phyloP scores from a whole-genome alignment of 2,888 invertebrate genomes.

The Limenitis camilla region DNA sequence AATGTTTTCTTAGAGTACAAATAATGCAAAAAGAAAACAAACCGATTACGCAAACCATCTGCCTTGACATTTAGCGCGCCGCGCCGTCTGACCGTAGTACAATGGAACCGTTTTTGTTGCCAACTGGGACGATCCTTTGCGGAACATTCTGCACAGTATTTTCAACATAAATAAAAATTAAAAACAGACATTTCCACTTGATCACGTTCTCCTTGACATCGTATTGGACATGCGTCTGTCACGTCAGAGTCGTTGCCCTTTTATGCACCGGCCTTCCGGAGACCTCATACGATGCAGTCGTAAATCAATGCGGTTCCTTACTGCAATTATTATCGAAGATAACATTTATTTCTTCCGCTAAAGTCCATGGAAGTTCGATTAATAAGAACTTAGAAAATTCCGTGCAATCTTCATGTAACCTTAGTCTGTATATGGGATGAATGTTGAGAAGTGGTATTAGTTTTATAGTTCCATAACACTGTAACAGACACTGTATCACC shows the following conservation, averaged over 20 bases:
- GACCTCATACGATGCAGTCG: conserved; percentile 18
- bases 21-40: conserved; percentile 16
- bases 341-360: not conserved
- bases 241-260: conserved; percentile 46
- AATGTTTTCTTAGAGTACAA: conserved; percentile 11
- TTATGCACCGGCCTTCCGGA: conserved; percentile 45
- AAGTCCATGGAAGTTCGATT: not conserved
- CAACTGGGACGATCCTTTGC: conserved; percentile 33
- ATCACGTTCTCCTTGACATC: conserved; percentile 53
- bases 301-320: conserved; percentile 25
- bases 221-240: conserved; percentile 32
- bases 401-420: not conserved
- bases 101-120: conserved; percentile 32
- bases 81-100: conserved; percentile 49
- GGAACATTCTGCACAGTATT: conserved; percentile 27
- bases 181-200: conserved; percentile 36
- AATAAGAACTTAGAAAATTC: not conserved
- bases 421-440: not conserved
- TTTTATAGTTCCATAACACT: too few species aligned
- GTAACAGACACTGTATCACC: too few species aligned
- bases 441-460: not conserved
- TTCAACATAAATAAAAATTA: conserved; percentile 21
- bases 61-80: conserved; percentile 60
- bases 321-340: conserved; percentile 23
- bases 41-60: conserved; percentile 26